Evolutionary conservation across 2,797 vertebrate genomes (phyloP).

Genomic region (Sebastiscus albofasciatus): DNA sequence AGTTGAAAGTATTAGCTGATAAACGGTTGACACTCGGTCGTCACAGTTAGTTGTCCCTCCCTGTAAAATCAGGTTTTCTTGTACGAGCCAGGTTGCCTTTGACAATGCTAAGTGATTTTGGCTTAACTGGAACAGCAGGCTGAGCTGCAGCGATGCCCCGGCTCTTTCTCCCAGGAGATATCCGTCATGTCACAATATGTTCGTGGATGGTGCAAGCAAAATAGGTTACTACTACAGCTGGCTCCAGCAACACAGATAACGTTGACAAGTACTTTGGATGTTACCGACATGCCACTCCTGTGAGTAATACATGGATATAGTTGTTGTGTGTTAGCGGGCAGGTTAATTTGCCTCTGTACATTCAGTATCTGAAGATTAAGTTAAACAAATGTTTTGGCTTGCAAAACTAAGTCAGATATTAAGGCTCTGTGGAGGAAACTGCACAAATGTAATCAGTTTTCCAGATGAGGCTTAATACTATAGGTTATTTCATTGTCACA

Average conservation of each 20-base stretch:
- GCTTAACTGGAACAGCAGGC: slow-evolving; percentile 13
- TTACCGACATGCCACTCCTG: not conserved
- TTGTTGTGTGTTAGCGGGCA: not conserved
- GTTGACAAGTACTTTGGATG: not conserved
- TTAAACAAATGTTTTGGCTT: not conserved
- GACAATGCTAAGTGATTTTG: not conserved
- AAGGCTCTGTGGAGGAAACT: not conserved
- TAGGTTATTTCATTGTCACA: not conserved
- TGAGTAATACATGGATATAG: not conserved
- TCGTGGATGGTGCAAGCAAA: not conserved
- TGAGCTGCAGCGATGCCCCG: not conserved
- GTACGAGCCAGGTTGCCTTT: not conserved
- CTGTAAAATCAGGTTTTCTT: not conserved
- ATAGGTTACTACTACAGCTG: not conserved
- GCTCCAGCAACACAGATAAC: not conserved
- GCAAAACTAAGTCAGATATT: not conserved
- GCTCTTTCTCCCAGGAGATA: not conserved
- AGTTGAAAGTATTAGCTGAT: not conserved
- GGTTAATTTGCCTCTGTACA: not conserved
- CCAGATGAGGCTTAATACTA: not conserved
- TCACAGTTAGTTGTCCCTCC: not conserved
- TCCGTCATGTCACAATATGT: not conserved
- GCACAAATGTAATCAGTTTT: not conserved
- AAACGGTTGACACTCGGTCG: not conserved
- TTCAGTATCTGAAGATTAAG: not conserved